Conservation (phyloP, 2,113 vertebrate species). For the Brachypodius melanocephalos region DNA sequence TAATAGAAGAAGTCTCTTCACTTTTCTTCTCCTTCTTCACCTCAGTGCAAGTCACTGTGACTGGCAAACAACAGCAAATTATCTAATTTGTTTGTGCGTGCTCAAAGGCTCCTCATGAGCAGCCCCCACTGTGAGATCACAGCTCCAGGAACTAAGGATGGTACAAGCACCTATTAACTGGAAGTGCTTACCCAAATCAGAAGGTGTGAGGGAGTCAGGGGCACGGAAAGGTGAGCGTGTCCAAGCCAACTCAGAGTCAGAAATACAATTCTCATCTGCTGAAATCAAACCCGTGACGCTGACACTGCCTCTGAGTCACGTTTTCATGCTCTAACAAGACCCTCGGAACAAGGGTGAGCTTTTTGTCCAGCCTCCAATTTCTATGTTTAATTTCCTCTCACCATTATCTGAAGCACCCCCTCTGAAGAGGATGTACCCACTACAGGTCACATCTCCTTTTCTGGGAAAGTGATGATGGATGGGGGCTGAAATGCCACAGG, state of each 20-base stretch:
- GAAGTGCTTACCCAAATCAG: background rate
- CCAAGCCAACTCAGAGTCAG: background rate
- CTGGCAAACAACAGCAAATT: background rate
- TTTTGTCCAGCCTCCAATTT: background rate
- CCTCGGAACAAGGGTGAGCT: background rate
- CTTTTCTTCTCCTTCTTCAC: background rate
- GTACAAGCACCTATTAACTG: background rate
- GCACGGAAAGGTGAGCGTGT: accelerated
- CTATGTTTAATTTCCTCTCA: background rate
- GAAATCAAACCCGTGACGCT: background rate
- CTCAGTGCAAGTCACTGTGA: background rate
- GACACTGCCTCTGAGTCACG: background rate
- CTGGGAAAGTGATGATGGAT: background rate
- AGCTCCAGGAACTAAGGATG: background rate
- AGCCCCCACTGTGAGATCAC: background rate
- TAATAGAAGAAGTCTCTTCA: background rate
- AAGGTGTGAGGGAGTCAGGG: background rate
- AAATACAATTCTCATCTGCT: background rate
- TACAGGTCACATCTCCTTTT: background rate
- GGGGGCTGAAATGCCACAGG: background rate
- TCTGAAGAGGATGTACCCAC: background rate
- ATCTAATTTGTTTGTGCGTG: background rate
- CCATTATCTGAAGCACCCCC: background rate
- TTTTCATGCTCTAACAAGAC: background rate
- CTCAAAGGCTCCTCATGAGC: background rate